phyloP scores from a whole-genome alignment of 1,140 invertebrate genomes.

The Cardiocondyla obscurior region DNA sequence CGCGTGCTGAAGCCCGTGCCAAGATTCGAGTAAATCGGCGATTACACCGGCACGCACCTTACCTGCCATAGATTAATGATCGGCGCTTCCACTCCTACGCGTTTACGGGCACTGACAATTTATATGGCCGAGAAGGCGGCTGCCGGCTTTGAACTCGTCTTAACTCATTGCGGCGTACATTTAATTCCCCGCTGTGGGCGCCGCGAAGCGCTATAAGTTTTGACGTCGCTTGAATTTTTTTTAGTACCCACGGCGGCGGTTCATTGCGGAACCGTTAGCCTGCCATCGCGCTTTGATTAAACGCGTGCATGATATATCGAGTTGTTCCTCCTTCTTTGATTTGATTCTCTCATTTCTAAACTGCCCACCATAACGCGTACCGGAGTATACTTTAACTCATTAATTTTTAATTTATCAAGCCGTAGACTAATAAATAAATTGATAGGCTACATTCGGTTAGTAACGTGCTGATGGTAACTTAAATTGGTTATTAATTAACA shows the following conservation, averaged over 20 bases:
- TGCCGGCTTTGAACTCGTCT: slow-evolving; percentile 41
- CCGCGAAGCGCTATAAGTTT: slow-evolving; percentile 18
- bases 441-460: too few relatives aligned
- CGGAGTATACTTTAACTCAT: not conserved
- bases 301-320: slow-evolving; percentile 5
- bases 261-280: slow-evolving; percentile 35
- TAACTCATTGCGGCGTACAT: slow-evolving; percentile 10
- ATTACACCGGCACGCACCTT: slow-evolving; percentile 58
- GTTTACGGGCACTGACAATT: slow-evolving; percentile 58
- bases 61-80: slow-evolving; percentile 67
- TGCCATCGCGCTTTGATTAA: slow-evolving; percentile 36
- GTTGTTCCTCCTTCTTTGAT: not conserved
- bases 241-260: not conserved
- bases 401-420: not conserved
- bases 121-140: slow-evolving; percentile 39
- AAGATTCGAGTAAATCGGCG: slow-evolving; percentile 56
- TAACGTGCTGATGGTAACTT: not conserved
- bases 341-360: not conserved
- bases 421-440: not conserved
- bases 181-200: slow-evolving; percentile 35
- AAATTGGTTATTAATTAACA: not conserved
- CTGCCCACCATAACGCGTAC: not conserved
- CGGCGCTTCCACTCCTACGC: slow-evolving; percentile 67
- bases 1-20: slow-evolving; percentile 64
- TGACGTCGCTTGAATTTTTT: slow-evolving; percentile 38